Base-by-base conservation (phyloP, 2,113 vertebrate species). In the Scophthalmus maximus region DNA sequence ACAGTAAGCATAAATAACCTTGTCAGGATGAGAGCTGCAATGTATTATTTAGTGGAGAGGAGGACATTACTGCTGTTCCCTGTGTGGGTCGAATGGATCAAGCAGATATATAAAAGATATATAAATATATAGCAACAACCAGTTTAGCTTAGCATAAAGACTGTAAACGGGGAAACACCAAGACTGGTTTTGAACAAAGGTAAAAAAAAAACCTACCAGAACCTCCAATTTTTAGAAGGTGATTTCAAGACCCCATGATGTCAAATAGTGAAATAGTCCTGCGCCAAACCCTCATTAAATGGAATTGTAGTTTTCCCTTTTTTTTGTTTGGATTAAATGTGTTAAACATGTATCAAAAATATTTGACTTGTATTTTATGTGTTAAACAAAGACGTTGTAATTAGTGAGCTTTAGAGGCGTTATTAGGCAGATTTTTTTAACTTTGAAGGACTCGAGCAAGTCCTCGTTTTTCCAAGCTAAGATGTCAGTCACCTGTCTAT, bases 1-100 rank as follows among this genome's bases (percentile, higher is more conserved):
- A 44, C 71, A 90, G 89, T 87, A 89, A 90, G 85, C 87, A 88
- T 93, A 69, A 67, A 92, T 89, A 56, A 36, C 17, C 32, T 72
- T 72, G 76, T 88, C 76, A 83, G 68, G 70, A 89, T 79, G 63
- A 72, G 76, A 58, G 63, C 56, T 47, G 32, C 29, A 18, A 89
- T 89, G 56, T 87, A 87, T 87, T 89, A 90, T 90, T 88, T 70
- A 90, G 84, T 36, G 32, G 57, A 76, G 44, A 75, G 64, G 36
- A 64, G 50, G 66, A 81, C 74, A 57, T 73, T 75, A 68, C 84
- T 80, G 40, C 66, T 71, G 67, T 67, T 80, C 46, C 51, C 42
- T 14, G 44, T 82, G 32, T 60, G 53, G 27, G 53, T 34, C 50
- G 27, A 25, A 27, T 27, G n/a, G 27, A 20, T 34, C 53, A 30